Conservation (phyloP, 2,797 vertebrate species). For the Gymnothorax reevesii region DNA sequence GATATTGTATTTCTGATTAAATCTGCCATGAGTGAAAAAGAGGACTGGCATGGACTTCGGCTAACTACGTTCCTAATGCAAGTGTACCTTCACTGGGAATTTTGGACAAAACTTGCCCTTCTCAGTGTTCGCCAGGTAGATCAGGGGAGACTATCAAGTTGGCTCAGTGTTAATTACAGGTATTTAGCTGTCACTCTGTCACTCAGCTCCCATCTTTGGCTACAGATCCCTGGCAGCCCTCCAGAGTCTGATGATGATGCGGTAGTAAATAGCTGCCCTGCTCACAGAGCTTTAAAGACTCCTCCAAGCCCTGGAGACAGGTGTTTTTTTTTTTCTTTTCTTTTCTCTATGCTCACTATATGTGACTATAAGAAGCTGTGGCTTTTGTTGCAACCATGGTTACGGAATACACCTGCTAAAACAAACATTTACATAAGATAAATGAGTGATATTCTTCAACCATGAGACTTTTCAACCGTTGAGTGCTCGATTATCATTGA, state of each 20-base stretch:
- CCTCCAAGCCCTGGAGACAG: constrained; percentile 14
- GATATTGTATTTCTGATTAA: constrained; percentile 5
- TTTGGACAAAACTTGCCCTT: neutral
- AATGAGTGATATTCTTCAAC: too few relatives aligned
- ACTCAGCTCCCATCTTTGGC: constrained; percentile 47
- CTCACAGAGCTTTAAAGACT: constrained; percentile 29
- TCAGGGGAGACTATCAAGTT: constrained; percentile 19
- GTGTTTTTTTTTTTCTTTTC: constrained; percentile 24
- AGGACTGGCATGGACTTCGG: neutral
- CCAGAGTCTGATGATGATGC: constrained; percentile 42
- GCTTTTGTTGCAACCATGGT: neutral
- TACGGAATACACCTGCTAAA: neutral
- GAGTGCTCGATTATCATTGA: too few relatives aligned
- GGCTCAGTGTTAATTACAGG: constrained; percentile 49
- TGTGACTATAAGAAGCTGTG: neutral
- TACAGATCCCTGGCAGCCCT: constrained; percentile 52
- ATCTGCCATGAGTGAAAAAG: neutral
- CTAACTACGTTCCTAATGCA: neutral
- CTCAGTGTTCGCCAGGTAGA: neutral
- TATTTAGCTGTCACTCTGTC: constrained; percentile 46
- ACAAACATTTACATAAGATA: neutral
- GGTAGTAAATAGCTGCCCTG: constrained; percentile 31
- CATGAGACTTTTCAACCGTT: too few relatives aligned
- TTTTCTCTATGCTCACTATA: neutral
- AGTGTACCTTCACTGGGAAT: neutral